Evolutionary conservation across 2,797 vertebrate species (phyloP).

Genomic region (Clarias fuscus): DNA sequence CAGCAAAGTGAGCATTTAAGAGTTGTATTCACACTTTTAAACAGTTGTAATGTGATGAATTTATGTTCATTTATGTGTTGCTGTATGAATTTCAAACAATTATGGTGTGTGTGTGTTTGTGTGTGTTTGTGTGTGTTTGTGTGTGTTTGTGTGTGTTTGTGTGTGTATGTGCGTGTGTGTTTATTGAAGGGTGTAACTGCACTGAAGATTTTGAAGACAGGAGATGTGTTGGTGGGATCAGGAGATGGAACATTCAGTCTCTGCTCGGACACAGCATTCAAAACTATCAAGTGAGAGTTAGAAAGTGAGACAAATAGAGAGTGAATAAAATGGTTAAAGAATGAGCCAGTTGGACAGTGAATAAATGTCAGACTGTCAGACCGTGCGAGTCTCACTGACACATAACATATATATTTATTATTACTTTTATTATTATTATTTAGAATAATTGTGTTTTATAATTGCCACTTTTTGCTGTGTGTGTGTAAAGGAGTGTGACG

Average conservation of each 20-base stretch:
- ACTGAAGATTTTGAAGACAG: constrained; percentile 76
- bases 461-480: constrained; percentile 15
- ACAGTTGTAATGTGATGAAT: neutral
- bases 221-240: constrained; percentile 81
- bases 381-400: too few species aligned
- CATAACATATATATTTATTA: neutral
- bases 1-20: constrained; percentile 70
- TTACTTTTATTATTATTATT: neutral
- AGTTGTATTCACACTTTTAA: neutral
- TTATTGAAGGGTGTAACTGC: constrained; percentile 78
- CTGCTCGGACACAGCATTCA: constrained; percentile 80
- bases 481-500: constrained; percentile 73
- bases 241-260: constrained; percentile 80
- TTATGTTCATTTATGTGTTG: neutral
- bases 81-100: neutral
- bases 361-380: neutral
- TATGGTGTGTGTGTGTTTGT: constrained; percentile 28
- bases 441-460: neutral
- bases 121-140: constrained; percentile 22
- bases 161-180: constrained; percentile 16
- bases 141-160: constrained; percentile 22
- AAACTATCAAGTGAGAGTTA: constrained; percentile 74
- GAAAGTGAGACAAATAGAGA: neutral
- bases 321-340: neutral
- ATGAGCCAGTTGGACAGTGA: neutral